Percentiles rank a stretch among this genome's conserved stretches.
Evolutionary conservation across 2,113 vertebrate species (phyloP).

Genomic region (Prinia subflava): DNA sequence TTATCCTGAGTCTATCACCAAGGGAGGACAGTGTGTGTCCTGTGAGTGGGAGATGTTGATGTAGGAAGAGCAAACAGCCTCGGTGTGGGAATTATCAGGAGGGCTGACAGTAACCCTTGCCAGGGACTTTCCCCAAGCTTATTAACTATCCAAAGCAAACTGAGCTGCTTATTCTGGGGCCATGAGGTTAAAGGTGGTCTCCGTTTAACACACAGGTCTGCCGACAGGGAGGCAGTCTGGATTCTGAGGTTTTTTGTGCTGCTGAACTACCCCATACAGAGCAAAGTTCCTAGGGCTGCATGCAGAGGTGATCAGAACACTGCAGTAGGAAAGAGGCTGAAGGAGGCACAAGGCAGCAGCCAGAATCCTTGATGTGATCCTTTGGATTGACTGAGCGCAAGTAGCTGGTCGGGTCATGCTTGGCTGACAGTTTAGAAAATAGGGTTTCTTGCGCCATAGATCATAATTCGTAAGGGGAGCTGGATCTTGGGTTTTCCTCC

Average conservation of each 20-base stretch:
- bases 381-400: background rate
- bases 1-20: background rate
- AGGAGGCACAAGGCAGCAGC: background rate
- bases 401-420: background rate
- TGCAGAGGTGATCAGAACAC: too few species aligned
- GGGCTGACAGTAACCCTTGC: background rate
- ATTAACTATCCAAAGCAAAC: background rate
- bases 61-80: background rate
- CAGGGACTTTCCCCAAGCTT: background rate
- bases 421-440: background rate
- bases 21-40: background rate
- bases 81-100: background rate
- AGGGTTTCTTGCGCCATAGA: background rate
- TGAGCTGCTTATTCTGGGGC: background rate
- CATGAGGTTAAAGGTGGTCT: background rate
- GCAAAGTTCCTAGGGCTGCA: background rate
- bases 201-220: background rate
- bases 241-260: background rate
- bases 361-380: background rate
- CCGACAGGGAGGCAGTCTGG: background rate
- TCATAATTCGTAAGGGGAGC: background rate
- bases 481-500: background rate
- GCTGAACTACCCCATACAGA: background rate
- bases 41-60: background rate
- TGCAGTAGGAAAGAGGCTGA: background rate